Base-by-base conservation (phyloP, 2,113 vertebrate species). In the Parus major region DNA sequence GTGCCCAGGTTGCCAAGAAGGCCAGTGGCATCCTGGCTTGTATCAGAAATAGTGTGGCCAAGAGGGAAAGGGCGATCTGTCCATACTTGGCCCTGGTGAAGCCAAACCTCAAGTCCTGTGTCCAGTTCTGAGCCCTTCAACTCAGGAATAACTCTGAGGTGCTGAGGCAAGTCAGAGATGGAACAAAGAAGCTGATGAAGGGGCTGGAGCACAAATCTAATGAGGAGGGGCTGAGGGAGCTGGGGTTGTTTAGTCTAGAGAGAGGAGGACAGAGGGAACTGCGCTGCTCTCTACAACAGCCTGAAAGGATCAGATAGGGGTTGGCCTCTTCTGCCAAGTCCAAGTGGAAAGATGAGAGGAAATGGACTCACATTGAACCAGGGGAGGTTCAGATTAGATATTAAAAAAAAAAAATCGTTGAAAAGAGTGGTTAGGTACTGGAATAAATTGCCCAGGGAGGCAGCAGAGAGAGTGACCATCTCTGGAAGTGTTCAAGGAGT, bases 321-420 rank as follows among this genome's bases (percentile, higher is more conserved):
- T 23, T 18, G 52, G 33, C 46, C 23, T 29, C 46, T 75, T 66
- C 39, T 66, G 53, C 77, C 4, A 4, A 5, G 9, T n/a, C 39
- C 29, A 25, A 7, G n/a, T 7, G 28, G 46, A 75, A n/a, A 2
- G 16, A 29, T n/a, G 28, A 47, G 46, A 53, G 28, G 20, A 59
- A 41, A 53, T 7, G 20, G n/a, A 24, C 28, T 29, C 39, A 39
- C 20, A n/a, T 24, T 29, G 10, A 20, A 29, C 9, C 0, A 0
- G 25, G 3, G 4, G 9, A 50, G 14, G 39, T 46, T 47, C 41
- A 68, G 23, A 35, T 25, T 39, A 66, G 19, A 29, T 21, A 66
- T 18, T 1, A 35, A 12, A 60, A 63, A 44, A 35, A 35, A 49
- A 27, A 55, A 18, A n/a, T 2, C 1, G 4, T 19, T 29, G 19